These are phyloP conservation scores for Acanthurus lineatus DNA, from an alignment of 2,797 vertebrate genomes.

Conservation along the genomic window DNA sequence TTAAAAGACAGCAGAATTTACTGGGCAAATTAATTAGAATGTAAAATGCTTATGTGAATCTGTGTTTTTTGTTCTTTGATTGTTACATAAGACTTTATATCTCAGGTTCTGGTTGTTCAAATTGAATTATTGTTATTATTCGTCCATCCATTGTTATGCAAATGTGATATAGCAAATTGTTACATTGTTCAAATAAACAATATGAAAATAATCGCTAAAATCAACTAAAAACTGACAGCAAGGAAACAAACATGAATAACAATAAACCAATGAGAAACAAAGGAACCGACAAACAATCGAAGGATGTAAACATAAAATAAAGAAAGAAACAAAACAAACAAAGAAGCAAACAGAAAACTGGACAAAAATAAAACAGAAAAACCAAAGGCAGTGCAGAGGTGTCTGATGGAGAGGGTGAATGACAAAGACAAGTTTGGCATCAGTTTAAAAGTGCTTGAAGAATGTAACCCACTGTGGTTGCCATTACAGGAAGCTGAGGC, in stretches of 20 bases:
- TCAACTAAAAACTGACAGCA: too few relatives aligned
- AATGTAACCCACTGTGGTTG: conserved; percentile 48
- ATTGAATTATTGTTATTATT: not conserved
- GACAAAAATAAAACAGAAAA: not conserved
- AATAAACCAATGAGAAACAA: not conserved
- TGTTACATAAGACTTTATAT: not conserved
- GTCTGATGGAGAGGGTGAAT: not conserved
- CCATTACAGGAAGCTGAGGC: conserved; percentile 68
- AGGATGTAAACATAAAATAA: too few relatives aligned
- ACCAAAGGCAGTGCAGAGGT: accelerated
- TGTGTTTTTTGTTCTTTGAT: not conserved
- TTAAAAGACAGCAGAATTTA: not conserved
- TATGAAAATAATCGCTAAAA: too few relatives aligned
- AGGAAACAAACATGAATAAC: not conserved
- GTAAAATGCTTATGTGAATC: not conserved
- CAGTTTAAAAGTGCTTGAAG: not conserved
- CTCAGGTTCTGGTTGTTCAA: not conserved
- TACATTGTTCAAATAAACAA: too few relatives aligned
- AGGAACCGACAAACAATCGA: not conserved
- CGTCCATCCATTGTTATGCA: too few relatives aligned
- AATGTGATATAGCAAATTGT: too few relatives aligned
- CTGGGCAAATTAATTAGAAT: not conserved
- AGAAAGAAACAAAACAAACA: not conserved
- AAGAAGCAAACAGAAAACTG: not conserved
- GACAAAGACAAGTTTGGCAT: not conserved